Base-by-base conservation (phyloP, 92 coral and sea anemone species). In the Isaurus tuberculatus region DNA sequence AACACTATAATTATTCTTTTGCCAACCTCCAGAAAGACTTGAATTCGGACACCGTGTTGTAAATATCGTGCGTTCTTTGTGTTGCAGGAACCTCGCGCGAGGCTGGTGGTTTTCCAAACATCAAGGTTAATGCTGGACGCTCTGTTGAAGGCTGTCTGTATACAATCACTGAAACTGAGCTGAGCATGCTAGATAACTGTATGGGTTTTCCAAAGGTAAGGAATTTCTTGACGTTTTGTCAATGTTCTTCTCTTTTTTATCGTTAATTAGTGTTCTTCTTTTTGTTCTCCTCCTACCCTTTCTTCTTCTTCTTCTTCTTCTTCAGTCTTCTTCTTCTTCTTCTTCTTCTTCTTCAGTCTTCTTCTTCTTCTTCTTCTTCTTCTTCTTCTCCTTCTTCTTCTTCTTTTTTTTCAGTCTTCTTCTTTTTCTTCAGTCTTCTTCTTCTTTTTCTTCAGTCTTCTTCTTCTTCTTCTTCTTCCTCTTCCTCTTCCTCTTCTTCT, bases 61-160 rank as follows among this genome's bases (percentile, higher is more conserved):
- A 19, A 1, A 8, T 19, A 55, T 19, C 22, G 4, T 7, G 19
- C 8, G 19, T 8, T 5, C n/a, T n/a, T 36, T 64, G n/a, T 8
- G 4, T 55, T 80, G 2, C 88, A 94, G 98, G 98, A 9, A 70
- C 93, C 17, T 93, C 92, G 27, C 44, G 65, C 20, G 98, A 91
- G 73, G 94, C 97, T 28, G 98, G 94, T 42, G 95, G 95, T 16
- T 95, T 92, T 73, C 92, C 98, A 29, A 95, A 95, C 49, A 72
- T 95, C 19, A 89, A 85, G 53, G 86, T 71, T 55, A 88, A 88
- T 63, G 84, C 95, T 58, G 89, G 85, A 26, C 70, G 83, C 70
- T 91, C 98, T 5, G 98, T 95, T 13, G 98, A 95, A 70, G 98
- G 98, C 16, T 95, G 97, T 66, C 91, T 95, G 51, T 95, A 95